A percentile compares a stretch with the other conserved stretches of the same genome.
These are phyloP conservation scores for Gortyna flavago DNA, from an alignment of 2,888 invertebrate genomes.

Conservation along the genomic window DNA sequence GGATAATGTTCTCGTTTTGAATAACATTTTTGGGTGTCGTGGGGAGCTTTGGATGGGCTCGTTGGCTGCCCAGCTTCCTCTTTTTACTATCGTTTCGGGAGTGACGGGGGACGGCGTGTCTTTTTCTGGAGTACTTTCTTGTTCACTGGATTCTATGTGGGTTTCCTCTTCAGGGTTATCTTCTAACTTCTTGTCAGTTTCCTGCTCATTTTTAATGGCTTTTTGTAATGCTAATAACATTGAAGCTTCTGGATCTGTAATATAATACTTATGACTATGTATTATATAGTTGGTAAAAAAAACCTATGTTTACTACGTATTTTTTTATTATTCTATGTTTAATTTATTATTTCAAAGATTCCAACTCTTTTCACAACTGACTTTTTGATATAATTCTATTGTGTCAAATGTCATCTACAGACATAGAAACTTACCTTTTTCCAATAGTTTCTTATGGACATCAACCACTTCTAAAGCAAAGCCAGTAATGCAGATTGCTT, in stretches of 20 bases:
- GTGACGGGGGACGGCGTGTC: conserved; percentile 80
- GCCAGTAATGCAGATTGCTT: conserved; percentile 92
- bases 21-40: conserved; percentile 84
- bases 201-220: conserved; percentile 75
- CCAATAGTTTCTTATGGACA: conserved; percentile 87
- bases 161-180: conserved; percentile 76
- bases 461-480: conserved; percentile 91
- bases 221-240: conserved; percentile 78
- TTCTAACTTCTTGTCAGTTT: conserved; percentile 66
- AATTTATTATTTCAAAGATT: neutral
- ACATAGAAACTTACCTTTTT: conserved; percentile 79
- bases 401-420: too few relatives aligned
- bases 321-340: neutral
- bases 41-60: conserved; percentile 79
- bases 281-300: neutral
- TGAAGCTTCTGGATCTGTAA: conserved; percentile 85
- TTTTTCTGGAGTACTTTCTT: conserved; percentile 81
- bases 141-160: conserved; percentile 75
- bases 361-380: neutral
- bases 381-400: neutral
- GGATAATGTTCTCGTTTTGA: conserved; percentile 86
- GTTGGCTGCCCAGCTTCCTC: conserved; percentile 79
- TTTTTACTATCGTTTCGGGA: conserved; percentile 76
- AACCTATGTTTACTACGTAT: neutral
- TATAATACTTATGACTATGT: neutral